Evolutionary conservation across 2,797 vertebrate species (phyloP).

Genomic region (Lates japonicus): DNA sequence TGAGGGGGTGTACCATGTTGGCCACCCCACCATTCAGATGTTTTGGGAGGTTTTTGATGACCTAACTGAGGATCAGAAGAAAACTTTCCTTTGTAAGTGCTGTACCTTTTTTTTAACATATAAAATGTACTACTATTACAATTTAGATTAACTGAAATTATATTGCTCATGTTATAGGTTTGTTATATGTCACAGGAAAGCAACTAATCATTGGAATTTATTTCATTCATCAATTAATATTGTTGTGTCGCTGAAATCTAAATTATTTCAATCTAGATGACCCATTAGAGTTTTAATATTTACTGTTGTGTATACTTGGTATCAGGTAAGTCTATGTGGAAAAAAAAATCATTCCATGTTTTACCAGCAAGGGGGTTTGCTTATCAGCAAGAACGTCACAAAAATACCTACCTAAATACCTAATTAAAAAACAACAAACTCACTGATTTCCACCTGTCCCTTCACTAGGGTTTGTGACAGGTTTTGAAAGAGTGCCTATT

Average conservation of each 20-base stretch:
- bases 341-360: too few species aligned
- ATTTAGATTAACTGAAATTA: neutral
- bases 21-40: constrained; percentile 87
- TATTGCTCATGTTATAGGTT: neutral
- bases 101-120: neutral
- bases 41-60: constrained; percentile 97
- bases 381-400: neutral
- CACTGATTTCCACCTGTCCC: neutral
- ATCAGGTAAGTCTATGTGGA: too few species aligned
- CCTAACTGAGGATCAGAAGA: constrained; percentile 91
- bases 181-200: neutral
- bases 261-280: neutral
- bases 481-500: constrained; percentile 14
- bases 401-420: neutral
- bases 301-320: too few species aligned
- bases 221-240: neutral
- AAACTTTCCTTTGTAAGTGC: constrained; percentile 92
- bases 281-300: neutral
- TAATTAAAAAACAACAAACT: neutral
- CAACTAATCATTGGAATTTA: neutral
- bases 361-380: too few species aligned
- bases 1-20: constrained; percentile 78
- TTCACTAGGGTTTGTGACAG: constrained; percentile 10
- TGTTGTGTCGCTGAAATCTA: too few species aligned
- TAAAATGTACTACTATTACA: neutral